Conservation (phyloP, 2,113 vertebrate species). For the Cromileptes altivelis region DNA sequence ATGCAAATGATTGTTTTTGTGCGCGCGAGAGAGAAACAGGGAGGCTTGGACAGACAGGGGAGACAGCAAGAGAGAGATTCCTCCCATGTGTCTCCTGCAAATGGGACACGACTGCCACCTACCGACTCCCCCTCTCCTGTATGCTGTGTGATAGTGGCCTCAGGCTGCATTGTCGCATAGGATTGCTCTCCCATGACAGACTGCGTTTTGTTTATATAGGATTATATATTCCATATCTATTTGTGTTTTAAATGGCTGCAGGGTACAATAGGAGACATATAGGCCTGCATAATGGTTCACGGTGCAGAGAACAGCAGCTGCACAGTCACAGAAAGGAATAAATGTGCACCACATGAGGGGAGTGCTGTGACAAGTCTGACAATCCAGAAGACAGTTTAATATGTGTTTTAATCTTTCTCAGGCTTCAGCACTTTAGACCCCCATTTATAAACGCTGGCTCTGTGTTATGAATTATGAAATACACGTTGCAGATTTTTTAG, state of each 20-base stretch:
- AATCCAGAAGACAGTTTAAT: slow-evolving; percentile 44
- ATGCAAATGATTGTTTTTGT: slow-evolving; percentile 61
- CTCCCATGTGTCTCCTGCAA: slow-evolving; percentile 69
- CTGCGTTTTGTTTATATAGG: slow-evolving; percentile 49
- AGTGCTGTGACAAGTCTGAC: slow-evolving; percentile 33
- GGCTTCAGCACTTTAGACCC: slow-evolving; percentile 49
- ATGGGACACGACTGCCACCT: slow-evolving; percentile 93
- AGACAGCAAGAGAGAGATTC: slow-evolving; percentile 35
- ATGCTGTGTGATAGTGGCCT: slow-evolving; percentile 47
- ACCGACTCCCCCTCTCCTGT: slow-evolving; percentile 72
- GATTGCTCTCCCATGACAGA: slow-evolving; percentile 62
- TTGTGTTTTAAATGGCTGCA: slow-evolving; percentile 38
- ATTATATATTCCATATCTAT: slow-evolving; percentile 44
- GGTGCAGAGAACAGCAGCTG: slow-evolving; percentile 5
- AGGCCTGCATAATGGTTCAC: neutral
- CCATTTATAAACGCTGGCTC: slow-evolving; percentile 53
- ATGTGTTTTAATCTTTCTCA: slow-evolving; percentile 35
- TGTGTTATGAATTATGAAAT: slow-evolving; percentile 63
- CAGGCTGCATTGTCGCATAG: slow-evolving; percentile 62
- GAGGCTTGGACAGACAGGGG: slow-evolving; percentile 33
- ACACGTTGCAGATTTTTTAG: slow-evolving; percentile 53
- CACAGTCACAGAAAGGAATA: neutral
- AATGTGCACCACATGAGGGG: slow-evolving; percentile 7
- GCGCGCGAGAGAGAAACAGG: slow-evolving; percentile 5
- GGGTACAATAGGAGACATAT: slow-evolving; percentile 4